Conservation (phyloP, 2,113 vertebrate species). For the Calidris pygmaea region DNA sequence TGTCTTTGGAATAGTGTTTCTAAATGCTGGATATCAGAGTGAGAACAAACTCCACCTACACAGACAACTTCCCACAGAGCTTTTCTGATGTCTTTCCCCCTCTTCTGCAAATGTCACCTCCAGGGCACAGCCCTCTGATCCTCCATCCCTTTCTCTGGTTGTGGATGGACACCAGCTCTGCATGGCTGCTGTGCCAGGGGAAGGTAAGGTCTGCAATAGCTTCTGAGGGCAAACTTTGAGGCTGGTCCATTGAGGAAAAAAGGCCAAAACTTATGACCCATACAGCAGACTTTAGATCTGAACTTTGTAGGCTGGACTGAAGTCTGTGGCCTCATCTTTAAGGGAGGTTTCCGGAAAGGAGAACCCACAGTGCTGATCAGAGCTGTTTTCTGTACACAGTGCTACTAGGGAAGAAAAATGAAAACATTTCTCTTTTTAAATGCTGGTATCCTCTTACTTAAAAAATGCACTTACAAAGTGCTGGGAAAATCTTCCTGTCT, state of each 20-base stretch:
- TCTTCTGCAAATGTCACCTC: not conserved
- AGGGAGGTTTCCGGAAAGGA: not conserved
- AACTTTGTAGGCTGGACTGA: not conserved
- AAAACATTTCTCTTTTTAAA: not conserved
- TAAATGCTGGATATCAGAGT: not conserved
- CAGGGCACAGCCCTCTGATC: conserved; percentile 30
- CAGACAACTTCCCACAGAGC: not conserved
- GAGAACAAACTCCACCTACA: conserved; percentile 27
- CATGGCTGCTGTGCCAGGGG: not conserved
- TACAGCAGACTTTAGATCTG: not conserved
- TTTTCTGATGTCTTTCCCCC: not conserved
- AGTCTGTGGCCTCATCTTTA: not conserved
- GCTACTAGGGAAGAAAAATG: not conserved
- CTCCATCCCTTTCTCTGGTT: not conserved
- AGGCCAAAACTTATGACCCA: not conserved
- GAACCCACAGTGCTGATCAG: not conserved
- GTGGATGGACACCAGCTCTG: not conserved
- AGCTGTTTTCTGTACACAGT: not conserved
- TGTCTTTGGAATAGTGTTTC: conserved; percentile 6
- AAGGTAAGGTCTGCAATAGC: not conserved
- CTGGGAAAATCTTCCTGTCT: not conserved
- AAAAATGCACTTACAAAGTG: not conserved
- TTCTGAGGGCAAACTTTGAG: not conserved
- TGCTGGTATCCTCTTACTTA: not conserved
- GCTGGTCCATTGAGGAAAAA: not conserved